Conservation (phyloP, 1,140 invertebrate genomes). For the Sycophaga agraensis region DNA sequence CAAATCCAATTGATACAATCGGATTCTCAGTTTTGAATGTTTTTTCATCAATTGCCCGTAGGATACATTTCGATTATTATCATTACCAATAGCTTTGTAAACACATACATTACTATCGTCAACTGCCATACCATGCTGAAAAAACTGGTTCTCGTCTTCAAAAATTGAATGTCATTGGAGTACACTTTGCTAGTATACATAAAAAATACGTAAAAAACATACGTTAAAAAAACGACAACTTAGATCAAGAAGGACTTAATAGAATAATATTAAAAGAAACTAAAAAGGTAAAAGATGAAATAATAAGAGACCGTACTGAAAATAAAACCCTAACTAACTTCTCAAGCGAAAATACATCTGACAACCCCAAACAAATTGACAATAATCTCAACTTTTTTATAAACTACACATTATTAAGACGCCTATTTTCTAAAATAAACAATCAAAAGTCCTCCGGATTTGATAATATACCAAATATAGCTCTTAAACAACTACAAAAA, state of each 20-base stretch:
- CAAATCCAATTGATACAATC: too few species aligned
- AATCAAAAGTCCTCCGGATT: neutral
- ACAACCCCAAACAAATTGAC: neutral
- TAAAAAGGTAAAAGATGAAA: neutral
- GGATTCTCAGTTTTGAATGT: too few species aligned
- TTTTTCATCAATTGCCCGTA: too few species aligned
- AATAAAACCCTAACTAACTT: neutral
- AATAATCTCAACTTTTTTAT: neutral
- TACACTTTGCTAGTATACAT: neutral
- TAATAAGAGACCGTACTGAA: neutral
- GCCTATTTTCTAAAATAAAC: neutral
- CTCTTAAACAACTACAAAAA: neutral
- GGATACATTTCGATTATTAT: too few species aligned
- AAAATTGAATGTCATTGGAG: neutral
- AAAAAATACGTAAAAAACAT: too few species aligned
- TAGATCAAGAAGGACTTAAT: neutral
- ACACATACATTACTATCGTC: too few species aligned
- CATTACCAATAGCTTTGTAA: too few species aligned
- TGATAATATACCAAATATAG: neutral
- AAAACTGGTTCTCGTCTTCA: too few species aligned
- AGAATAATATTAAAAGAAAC: neutral
- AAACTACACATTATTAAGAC: neutral
- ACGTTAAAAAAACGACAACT: neutral
- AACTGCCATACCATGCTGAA: too few species aligned
- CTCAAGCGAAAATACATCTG: neutral